A percentile compares a stretch with the other conserved stretches of the same genome.
phyloP scores from a whole-genome alignment of 2,888 invertebrate genomes.

The Aethes cnicana region DNA sequence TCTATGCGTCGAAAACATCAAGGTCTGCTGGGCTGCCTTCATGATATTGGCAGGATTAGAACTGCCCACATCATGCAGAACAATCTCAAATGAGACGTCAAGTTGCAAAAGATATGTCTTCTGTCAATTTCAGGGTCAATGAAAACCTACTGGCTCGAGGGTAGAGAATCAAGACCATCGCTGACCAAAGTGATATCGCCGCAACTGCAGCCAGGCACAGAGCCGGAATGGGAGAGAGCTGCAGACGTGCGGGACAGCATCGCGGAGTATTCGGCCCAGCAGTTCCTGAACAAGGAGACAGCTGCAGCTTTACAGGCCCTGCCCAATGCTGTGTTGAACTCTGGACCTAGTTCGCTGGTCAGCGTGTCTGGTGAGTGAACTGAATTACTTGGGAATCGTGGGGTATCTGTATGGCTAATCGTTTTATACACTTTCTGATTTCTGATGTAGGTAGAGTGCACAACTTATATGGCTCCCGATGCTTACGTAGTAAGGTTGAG shows the following conservation, averaged over 20 bases:
- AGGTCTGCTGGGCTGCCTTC: no score
- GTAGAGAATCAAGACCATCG: slow-evolving; percentile 85
- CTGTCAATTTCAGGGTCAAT: slow-evolving; percentile 86
- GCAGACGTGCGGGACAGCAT: slow-evolving; percentile 73
- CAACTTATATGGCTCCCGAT: no score
- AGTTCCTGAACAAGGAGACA: slow-evolving; percentile 56
- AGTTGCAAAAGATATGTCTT: no score
- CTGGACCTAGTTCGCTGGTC: slow-evolving; percentile 52
- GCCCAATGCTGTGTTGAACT: slow-evolving; percentile 49
- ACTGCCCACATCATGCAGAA: no score
- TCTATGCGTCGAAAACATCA: no score
- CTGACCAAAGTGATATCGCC: slow-evolving; percentile 69
- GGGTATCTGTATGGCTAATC: no score
- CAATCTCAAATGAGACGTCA: no score
- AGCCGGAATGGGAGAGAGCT: slow-evolving; percentile 73
- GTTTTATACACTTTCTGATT: no score
- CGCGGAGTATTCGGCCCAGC: slow-evolving; percentile 69
- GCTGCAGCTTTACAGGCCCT: slow-evolving; percentile 41
- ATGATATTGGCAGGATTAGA: no score
- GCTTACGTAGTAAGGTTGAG: no score
- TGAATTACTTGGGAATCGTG: no score
- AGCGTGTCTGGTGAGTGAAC: slow-evolving; percentile 43
- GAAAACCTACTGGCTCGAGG: slow-evolving; percentile 95
- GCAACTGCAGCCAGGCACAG: slow-evolving; percentile 66
- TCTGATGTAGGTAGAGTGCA: no score